Evolutionary conservation across 1,140 invertebrate species (phyloP).

Genomic region (Carcinoscorpius rotundicauda): DNA sequence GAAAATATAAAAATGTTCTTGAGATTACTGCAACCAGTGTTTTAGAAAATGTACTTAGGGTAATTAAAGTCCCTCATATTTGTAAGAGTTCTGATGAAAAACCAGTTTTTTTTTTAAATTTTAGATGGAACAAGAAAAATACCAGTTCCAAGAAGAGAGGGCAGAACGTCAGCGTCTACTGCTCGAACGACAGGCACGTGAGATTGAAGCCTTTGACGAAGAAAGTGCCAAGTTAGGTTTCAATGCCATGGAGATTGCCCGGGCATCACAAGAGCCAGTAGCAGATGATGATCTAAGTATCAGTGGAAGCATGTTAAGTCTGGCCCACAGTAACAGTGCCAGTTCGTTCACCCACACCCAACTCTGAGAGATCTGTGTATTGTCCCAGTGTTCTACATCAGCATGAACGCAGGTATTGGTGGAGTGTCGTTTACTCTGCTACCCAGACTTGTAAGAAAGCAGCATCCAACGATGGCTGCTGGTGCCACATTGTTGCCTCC

Average conservation of each 20-base stretch:
- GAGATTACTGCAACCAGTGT: slow-evolving; percentile 2
- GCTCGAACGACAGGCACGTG: slow-evolving; percentile 74
- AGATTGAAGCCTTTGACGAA: slow-evolving; percentile 86
- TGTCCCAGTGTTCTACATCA: too few species aligned
- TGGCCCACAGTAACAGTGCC: slow-evolving; percentile 77
- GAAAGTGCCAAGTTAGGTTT: slow-evolving; percentile 81
- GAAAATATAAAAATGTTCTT: neutral
- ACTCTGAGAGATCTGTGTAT: slow-evolving; percentile 6
- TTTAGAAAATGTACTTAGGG: neutral
- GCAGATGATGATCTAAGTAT: slow-evolving; percentile 70
- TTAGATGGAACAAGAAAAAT: slow-evolving; percentile 81
- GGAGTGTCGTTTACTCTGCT: too few species aligned
- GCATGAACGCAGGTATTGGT: too few species aligned
- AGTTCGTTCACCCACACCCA: slow-evolving; percentile 27
- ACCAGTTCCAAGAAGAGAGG: slow-evolving; percentile 78
- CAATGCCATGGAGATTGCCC: slow-evolving; percentile 76
- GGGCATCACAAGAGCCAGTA: slow-evolving; percentile 72
- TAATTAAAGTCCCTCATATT: too few species aligned
- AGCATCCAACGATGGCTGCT: too few species aligned
- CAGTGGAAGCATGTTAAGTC: slow-evolving; percentile 84
- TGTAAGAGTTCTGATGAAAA: too few species aligned
- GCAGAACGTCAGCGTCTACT: slow-evolving; percentile 73
- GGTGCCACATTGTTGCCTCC: too few species aligned
- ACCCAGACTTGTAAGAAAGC: too few species aligned
- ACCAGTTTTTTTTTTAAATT: slow-evolving; percentile 9